Evolutionary conservation across 2,113 vertebrate species (phyloP).

Genomic region (Heterotilapia buettikoferi): DNA sequence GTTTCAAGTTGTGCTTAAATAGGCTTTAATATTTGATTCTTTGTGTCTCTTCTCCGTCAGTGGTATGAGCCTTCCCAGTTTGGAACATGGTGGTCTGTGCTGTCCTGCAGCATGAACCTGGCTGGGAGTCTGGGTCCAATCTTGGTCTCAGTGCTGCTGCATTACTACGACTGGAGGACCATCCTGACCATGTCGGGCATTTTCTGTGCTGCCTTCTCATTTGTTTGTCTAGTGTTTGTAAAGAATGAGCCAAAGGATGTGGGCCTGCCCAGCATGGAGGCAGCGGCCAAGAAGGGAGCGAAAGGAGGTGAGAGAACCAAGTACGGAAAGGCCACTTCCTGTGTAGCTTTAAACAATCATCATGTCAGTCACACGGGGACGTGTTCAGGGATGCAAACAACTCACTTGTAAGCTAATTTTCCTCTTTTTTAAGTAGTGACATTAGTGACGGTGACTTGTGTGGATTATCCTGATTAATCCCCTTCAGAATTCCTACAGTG

Average conservation of each 20-base stretch:
- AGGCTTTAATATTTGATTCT: not conserved
- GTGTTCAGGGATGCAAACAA: not conserved
- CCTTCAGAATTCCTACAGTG: not conserved
- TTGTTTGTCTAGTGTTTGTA: slow-evolving; percentile 81
- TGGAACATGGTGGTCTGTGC: slow-evolving; percentile 95
- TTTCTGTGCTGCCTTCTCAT: slow-evolving; percentile 78
- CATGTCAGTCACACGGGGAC: not conserved
- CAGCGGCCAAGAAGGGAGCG: slow-evolving; percentile 76
- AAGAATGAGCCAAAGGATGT: slow-evolving; percentile 91
- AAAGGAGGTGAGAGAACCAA: slow-evolving; percentile 54
- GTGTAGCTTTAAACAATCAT: not conserved
- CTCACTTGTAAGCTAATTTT: not conserved
- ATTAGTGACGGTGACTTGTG: not conserved
- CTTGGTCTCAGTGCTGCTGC: slow-evolving; percentile 80
- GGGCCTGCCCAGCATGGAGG: slow-evolving; percentile 82
- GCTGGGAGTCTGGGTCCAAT: slow-evolving; percentile 92
- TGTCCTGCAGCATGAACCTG: slow-evolving; percentile 97
- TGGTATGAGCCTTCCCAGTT: slow-evolving; percentile 98
- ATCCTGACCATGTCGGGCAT: slow-evolving; percentile 83
- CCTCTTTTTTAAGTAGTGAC: not conserved
- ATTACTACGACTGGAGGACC: slow-evolving; percentile 87
- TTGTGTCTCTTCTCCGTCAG: slow-evolving; percentile 52
- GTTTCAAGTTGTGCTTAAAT: not conserved
- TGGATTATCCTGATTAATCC: not conserved
- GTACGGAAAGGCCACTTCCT: not conserved